Evolutionary conservation across 2,113 vertebrate genomes (phyloP), one percentile per base, ranked within the genome.

Genomic region (Oreochromis niloticus): DNA sequence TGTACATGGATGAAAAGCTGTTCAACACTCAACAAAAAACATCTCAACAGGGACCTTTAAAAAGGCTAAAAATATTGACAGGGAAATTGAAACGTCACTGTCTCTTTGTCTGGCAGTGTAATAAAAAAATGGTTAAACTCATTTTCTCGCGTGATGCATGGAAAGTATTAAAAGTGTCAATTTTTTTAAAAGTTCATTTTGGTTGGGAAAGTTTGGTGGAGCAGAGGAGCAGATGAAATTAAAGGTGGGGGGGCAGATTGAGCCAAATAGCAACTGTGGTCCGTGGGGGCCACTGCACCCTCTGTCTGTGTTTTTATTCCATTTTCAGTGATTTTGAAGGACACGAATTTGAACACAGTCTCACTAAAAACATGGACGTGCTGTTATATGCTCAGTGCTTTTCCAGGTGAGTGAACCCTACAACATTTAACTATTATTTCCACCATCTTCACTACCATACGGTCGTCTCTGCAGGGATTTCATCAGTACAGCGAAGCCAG

Each of bases 281-380:
- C 90, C 87, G 82, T 30, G 22, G 71, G 83, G 88, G 80, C 86
- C 85, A 43, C 59, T 90, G 81, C 81, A 89, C 73, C 88, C 91
- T 90, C 88, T 73, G 55, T 84, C 36, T 86, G 71, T 90, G 61
- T 90, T 91, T 91, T 87, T 84, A 89, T 34, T 82, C 75, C n/a
- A 78, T 88, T 91, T 84, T 85, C 80, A 71, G 81, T 82, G 1
- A 78, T 87, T 88, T 87, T 85, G 13, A 52, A 80, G 46, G 63
- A 32, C 11, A 83, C 24, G 17, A 68, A 22, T 84, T 88, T 87
- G 36, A 86, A 71, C 22, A 63, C 34, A 34, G 10, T 32, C 36
- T 46, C 5, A n/a, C 16, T 71, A 22, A 71, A 71, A 43, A 24
- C 24, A 46, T 30, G 57, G 57, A 85, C 68, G 61, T 34, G 54